Evolutionary conservation across 1,140 invertebrate species (phyloP).

Genomic region (Olivierus martensii): DNA sequence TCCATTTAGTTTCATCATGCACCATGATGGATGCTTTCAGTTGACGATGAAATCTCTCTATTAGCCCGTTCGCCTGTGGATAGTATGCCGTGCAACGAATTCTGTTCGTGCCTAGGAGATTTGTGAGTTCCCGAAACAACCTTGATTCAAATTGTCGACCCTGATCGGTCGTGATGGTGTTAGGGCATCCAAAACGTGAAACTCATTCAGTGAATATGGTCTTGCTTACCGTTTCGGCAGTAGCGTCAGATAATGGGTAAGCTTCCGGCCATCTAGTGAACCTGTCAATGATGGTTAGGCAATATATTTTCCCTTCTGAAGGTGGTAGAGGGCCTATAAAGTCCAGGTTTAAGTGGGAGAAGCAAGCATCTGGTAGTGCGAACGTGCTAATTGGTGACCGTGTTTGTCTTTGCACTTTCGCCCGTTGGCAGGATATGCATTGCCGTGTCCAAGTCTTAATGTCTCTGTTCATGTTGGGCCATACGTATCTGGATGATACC

Average conservation of each 20-base stretch:
- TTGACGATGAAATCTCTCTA: slow-evolving; percentile 28
- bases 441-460: slow-evolving; percentile 7
- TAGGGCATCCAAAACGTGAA: slow-evolving; percentile 23
- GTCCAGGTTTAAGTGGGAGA: neutral
- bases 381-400: neutral
- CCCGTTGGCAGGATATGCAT: slow-evolving; percentile 15
- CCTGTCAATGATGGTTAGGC: slow-evolving; percentile 31
- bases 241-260: slow-evolving; percentile 22
- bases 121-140: slow-evolving; percentile 10
- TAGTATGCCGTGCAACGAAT: slow-evolving; percentile 16
- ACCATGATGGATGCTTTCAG: slow-evolving; percentile 26
- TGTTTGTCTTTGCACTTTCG: neutral
- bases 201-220: slow-evolving; percentile 26
- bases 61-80: slow-evolving; percentile 20
- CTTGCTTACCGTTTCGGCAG: slow-evolving; percentile 22
- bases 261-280: slow-evolving; percentile 32
- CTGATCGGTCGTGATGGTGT: slow-evolving; percentile 29
- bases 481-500: neutral
- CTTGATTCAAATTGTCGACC: slow-evolving; percentile 32
- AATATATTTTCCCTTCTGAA: slow-evolving; percentile 12
- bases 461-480: slow-evolving; percentile 20
- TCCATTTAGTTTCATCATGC: slow-evolving; percentile 22
- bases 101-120: slow-evolving; percentile 15
- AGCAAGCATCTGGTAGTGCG: neutral
- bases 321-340: slow-evolving; percentile 21